These are phyloP conservation scores for Takifugu rubripes DNA, from an alignment of 2,797 vertebrate genomes.

Conservation along the genomic window DNA sequence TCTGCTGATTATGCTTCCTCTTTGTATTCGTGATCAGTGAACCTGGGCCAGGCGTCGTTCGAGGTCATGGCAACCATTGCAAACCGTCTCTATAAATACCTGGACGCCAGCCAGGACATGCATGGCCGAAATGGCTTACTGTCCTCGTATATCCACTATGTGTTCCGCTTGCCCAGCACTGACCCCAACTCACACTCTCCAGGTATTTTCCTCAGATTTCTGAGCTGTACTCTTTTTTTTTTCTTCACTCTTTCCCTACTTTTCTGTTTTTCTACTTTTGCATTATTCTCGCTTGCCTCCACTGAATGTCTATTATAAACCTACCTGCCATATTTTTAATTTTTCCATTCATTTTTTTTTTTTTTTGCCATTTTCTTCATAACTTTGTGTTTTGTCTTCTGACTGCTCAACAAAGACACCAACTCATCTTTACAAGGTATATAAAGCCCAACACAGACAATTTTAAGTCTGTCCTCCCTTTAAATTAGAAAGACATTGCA, in stretches of 20 bases:
- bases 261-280: conserved; percentile 34
- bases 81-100: conserved; percentile 95
- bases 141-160: conserved; percentile 94
- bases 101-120: conserved; percentile 96
- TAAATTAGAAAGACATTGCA: neutral
- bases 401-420: conserved; percentile 80
- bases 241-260: conserved; percentile 14
- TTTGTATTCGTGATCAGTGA: conserved; percentile 74
- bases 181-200: conserved; percentile 92
- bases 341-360: conserved; percentile 49
- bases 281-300: conserved; percentile 32
- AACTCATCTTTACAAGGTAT: conserved; percentile 86
- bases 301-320: conserved; percentile 26
- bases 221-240: neutral
- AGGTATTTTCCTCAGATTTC: conserved; percentile 71
- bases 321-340: conserved; percentile 51
- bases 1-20: neutral
- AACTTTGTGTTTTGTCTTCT: conserved; percentile 74
- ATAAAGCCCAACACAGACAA: conserved; percentile 33
- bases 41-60: conserved; percentile 95
- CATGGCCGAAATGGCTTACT: conserved; percentile 94
- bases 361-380: conserved; percentile 39
- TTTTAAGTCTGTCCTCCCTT: conserved; percentile 12
- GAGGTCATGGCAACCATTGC: conserved; percentile 97
- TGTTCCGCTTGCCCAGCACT: conserved; percentile 94